Evolutionary conservation across 2,888 invertebrate species (phyloP).

Genomic region (Eupithecia abbreviata): DNA sequence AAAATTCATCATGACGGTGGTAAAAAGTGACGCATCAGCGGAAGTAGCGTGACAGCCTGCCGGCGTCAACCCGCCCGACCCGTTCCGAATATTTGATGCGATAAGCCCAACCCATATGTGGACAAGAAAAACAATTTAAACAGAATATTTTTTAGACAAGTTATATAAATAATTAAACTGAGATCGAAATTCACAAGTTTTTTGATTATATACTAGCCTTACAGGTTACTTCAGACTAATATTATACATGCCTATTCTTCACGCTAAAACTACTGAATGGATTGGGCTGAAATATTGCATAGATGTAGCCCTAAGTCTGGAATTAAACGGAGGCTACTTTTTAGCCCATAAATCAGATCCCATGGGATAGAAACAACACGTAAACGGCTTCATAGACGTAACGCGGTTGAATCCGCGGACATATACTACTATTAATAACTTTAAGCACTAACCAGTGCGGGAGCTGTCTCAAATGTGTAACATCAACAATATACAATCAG

Average conservation of each 20-base stretch:
- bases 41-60: slow-evolving; percentile 49
- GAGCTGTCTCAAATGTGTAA: not conserved
- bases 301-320: too few species aligned
- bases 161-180: not conserved
- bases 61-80: slow-evolving; percentile 42
- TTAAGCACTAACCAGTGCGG: not conserved
- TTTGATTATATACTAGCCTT: not conserved
- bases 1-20: slow-evolving; percentile 67
- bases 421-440: too few species aligned
- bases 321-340: too few species aligned
- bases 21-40: slow-evolving; percentile 51
- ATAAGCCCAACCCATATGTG: slow-evolving; percentile 37
- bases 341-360: too few species aligned
- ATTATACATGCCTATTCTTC: too few species aligned
- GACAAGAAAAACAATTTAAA: slow-evolving; percentile 15
- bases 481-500: slow-evolving; percentile 3
- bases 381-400: too few species aligned
- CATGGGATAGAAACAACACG: too few species aligned
- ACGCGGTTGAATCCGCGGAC: too few species aligned
- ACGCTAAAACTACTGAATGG: too few species aligned
- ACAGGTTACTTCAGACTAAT: too few species aligned
- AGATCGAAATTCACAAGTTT: not conserved
- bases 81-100: slow-evolving; percentile 56
- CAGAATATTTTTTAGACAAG: slow-evolving; percentile 9
- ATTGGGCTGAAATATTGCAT: too few species aligned